Conservation (phyloP, 2,113 vertebrate genomes). For the Eolophus roseicapilla region DNA sequence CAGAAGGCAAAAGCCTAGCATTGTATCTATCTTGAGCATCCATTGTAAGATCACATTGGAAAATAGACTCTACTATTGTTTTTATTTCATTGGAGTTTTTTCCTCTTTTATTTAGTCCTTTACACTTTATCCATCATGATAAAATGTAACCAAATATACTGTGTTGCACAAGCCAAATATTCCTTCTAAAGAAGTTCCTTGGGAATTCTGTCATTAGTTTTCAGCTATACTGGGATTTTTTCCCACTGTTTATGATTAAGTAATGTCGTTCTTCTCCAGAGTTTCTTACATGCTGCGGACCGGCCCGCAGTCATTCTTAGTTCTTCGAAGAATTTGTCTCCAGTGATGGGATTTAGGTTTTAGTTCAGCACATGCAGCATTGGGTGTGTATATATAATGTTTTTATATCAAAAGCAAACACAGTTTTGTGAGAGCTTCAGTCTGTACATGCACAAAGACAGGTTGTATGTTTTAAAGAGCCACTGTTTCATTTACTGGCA, state of each 20-base stretch:
- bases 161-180: background rate
- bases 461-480: background rate
- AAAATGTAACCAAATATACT: constrained; percentile 1
- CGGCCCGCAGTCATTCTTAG: background rate
- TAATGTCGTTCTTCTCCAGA: background rate
- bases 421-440: fast-evolving
- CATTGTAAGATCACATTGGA: background rate
- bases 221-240: background rate
- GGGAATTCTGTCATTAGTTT: constrained; percentile 29
- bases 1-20: background rate
- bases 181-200: background rate
- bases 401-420: background rate
- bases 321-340: background rate
- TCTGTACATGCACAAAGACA: background rate
- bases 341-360: background rate
- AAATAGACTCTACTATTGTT: background rate
- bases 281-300: background rate
- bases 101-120: background rate
- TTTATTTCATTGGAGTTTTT: background rate
- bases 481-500: background rate
- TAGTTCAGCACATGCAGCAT: background rate
- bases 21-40: background rate
- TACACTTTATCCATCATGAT: background rate
- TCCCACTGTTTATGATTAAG: background rate
- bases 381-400: background rate